phyloP scores from a whole-genome alignment of 2,797 vertebrate genomes.

The Balearica regulorum region DNA sequence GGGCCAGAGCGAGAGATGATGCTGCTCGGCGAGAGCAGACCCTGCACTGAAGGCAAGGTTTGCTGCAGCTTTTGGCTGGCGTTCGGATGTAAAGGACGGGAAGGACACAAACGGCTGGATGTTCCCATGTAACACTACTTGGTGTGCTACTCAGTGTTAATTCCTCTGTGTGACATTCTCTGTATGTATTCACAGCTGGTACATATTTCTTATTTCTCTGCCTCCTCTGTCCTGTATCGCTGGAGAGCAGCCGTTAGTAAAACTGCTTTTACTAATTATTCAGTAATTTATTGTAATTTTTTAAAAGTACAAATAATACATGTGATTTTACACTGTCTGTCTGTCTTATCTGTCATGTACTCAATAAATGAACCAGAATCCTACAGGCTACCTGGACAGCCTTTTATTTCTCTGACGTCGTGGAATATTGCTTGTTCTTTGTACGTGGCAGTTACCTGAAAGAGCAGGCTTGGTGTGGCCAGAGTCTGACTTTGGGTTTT shows the following conservation, averaged over 20 bases:
- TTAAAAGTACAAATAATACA: constrained; percentile 55
- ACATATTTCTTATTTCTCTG: constrained; percentile 3
- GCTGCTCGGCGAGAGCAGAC: background rate
- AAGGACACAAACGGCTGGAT: background rate
- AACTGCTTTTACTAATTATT: constrained; percentile 64
- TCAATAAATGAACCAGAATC: constrained; percentile 69
- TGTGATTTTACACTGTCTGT: constrained; percentile 69
- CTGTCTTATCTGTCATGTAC: constrained; percentile 55
- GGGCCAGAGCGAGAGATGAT: accelerated
- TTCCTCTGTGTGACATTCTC: background rate
- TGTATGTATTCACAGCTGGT: background rate
- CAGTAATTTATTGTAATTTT: constrained; percentile 70
- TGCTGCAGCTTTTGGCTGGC: background rate
- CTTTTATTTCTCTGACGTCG: background rate
- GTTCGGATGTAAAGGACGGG: background rate
- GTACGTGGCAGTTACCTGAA: accelerated
- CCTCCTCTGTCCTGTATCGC: background rate
- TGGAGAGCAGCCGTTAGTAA: constrained; percentile 38
- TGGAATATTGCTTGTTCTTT: background rate
- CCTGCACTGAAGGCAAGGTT: background rate
- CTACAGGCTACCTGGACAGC: background rate
- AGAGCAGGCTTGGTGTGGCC: background rate
- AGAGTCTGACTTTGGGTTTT: no score
- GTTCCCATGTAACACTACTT: constrained; percentile 33
- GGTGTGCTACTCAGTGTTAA: constrained; percentile 34